Conservation (phyloP, 2,888 invertebrate species). For the Drosophila tripunctata region DNA sequence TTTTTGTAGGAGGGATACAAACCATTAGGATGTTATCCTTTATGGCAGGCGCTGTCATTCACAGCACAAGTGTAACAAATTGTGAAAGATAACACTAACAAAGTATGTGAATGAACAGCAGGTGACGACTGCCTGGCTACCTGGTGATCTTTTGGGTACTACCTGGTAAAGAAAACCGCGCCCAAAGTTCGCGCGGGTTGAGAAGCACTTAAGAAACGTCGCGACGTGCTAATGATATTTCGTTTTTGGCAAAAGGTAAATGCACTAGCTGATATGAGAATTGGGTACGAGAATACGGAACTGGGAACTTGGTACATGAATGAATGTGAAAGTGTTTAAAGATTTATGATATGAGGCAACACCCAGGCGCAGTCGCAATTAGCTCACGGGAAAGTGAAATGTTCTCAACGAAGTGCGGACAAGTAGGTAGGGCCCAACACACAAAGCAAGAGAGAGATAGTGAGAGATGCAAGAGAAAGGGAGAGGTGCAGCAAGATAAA, state of each 20-base stretch:
- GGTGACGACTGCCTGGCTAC: conserved; percentile 44
- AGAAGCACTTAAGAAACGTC: conserved; percentile 67
- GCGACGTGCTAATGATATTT: conserved; percentile 73
- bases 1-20: background rate
- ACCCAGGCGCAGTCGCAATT: conserved; percentile 58
- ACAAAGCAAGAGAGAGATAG: conserved; percentile 5
- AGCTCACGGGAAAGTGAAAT: conserved; percentile 73
- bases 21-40: conserved; percentile 14
- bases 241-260: conserved; percentile 31
- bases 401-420: conserved; percentile 72
- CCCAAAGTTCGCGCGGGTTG: conserved; percentile 15
- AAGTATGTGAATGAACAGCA: conserved; percentile 49
- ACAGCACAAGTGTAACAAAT: conserved; percentile 63
- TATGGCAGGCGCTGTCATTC: conserved; percentile 37
- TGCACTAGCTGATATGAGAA: conserved; percentile 11
- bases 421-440: conserved; percentile 53
- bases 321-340: conserved; percentile 76
- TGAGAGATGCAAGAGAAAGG: background rate
- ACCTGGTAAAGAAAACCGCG: conserved; percentile 33
- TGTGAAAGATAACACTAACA: conserved; percentile 38
- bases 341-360: conserved; percentile 74
- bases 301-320: conserved; percentile 36
- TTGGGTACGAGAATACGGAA: conserved; percentile 3
- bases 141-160: conserved; percentile 11
- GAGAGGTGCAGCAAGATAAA: conserved; percentile 47